Base-by-base conservation (phyloP, 1,140 invertebrate genomes). In the Mya arenaria region DNA sequence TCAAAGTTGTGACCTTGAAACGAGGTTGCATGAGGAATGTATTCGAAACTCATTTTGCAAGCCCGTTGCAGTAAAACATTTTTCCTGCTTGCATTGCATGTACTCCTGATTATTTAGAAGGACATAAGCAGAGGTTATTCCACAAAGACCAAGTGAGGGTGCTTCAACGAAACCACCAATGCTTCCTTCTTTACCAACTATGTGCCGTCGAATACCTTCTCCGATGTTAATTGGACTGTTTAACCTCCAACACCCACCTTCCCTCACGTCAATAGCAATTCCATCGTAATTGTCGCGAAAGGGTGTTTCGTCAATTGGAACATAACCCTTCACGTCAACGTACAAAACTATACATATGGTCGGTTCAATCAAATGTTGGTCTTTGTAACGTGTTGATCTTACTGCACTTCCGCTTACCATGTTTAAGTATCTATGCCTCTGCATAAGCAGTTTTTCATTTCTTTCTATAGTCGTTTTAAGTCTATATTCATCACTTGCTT, bases 61-160 rank as follows among this genome's bases (percentile, higher is more conserved):
- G 28, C 58, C 30, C 2, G 30, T 62, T 3, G 36, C 15, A 15
- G 58, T 25, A 25, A 28, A 28, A 19, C 19, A 32, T 10, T 62
- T 13, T 8, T 8, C 4, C n/a, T 28, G 5, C 36, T 62, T 62
- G 2, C 30, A n/a, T 25, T 25, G 6, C 2, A 19, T 62, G 6
- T 32, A 28, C 4, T 62, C 58, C 58, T 32, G 36, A 32, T 4
- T 28, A 4, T 4, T 30, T 30, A 62, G 36, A 8, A 62, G 19
- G 36, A 62, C 25, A 62, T 62, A 32, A 15, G 58, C 58, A 62
- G 28, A 62, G 15, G 58, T 62, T 32, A 62, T 6, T 62, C 58
- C 58, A 19, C 58, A 62, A 8, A 62, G 10, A 2, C 58, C 58
- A 25, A 8, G 36, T 30, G 30, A 32, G 6, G 58, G 58, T 32